Evolutionary conservation across 2,797 vertebrate species (phyloP).

Genomic region (Hoplostethus mediterraneus): DNA sequence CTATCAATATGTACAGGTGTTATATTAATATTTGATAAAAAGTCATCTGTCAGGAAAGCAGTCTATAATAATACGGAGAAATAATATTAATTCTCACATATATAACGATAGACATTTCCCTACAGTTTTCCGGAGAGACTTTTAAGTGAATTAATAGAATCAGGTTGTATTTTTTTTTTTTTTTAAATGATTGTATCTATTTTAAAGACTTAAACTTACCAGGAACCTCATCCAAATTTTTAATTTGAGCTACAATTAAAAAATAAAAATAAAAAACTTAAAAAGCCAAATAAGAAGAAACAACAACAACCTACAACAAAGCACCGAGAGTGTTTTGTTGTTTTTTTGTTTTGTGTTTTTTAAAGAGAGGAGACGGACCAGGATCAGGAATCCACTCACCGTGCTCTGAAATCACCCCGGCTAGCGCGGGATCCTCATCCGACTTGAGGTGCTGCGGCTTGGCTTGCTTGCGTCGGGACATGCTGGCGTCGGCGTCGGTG

Average conservation of each 20-base stretch:
- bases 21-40: no score
- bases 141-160: neutral
- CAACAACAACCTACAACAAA: neutral
- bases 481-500: slow-evolving; percentile 80
- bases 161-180: neutral
- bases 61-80: neutral
- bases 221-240: neutral
- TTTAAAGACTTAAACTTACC: no score
- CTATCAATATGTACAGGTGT: no score
- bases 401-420: slow-evolving; percentile 91
- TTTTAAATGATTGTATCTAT: no score
- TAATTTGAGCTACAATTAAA: neutral
- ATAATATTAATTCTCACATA: no score
- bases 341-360: no score
- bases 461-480: slow-evolving; percentile 99
- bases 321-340: neutral
- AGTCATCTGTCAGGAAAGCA: no score
- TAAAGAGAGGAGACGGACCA: neutral
- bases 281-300: neutral
- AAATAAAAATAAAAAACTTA: slow-evolving; percentile 5
- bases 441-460: slow-evolving; percentile 99
- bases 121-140: neutral
- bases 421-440: slow-evolving; percentile 92
- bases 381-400: slow-evolving; percentile 85
- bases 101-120: no score